phyloP scores from a whole-genome alignment of 1,140 invertebrate genomes.

The Prorops nasuta region DNA sequence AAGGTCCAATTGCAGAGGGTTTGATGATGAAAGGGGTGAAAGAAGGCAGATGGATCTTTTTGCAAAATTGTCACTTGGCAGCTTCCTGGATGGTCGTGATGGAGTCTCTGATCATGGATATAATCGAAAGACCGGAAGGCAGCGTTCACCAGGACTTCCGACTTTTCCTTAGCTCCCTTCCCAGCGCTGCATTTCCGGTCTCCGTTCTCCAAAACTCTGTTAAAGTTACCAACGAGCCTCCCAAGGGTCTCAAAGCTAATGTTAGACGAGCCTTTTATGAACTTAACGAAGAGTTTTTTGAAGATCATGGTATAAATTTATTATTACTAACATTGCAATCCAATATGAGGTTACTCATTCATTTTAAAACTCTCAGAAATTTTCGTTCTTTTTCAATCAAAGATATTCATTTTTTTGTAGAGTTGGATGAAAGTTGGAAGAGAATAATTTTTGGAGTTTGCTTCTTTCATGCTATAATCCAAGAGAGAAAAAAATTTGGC shows the following conservation, averaged over 20 bases:
- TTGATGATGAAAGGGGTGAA: conserved; percentile 72
- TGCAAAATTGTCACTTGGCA: conserved; percentile 90
- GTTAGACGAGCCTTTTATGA: conserved; percentile 78
- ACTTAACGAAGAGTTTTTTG: conserved; percentile 76
- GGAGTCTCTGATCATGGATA: conserved; percentile 68
- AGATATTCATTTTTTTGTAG: conserved; percentile 53
- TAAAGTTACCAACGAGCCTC: conserved; percentile 91
- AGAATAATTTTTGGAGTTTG: conserved; percentile 75
- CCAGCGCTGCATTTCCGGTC: conserved; percentile 79
- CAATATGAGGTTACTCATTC: no score
- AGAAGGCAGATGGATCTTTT: conserved; percentile 79
- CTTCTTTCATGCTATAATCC: conserved; percentile 83
- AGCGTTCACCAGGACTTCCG: conserved; percentile 71
- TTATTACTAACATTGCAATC: no score
- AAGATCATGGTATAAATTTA: conserved; percentile 66
- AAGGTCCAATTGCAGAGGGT: conserved; percentile 79
- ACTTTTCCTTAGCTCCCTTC: conserved; percentile 87
- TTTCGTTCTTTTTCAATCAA: background rate
- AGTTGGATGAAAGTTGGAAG: conserved; percentile 70
- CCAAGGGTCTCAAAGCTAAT: conserved; percentile 81
- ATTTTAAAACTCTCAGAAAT: no score
- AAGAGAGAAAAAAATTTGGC: conserved; percentile 88
- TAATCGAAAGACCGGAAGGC: conserved; percentile 63
- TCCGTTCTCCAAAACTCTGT: conserved; percentile 88
- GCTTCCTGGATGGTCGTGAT: conserved; percentile 85